Percentiles rank a stretch among this genome's conserved stretches.
Conservation (phyloP, 2,113 vertebrate genomes). For the Hystrix brachyura region DNA sequence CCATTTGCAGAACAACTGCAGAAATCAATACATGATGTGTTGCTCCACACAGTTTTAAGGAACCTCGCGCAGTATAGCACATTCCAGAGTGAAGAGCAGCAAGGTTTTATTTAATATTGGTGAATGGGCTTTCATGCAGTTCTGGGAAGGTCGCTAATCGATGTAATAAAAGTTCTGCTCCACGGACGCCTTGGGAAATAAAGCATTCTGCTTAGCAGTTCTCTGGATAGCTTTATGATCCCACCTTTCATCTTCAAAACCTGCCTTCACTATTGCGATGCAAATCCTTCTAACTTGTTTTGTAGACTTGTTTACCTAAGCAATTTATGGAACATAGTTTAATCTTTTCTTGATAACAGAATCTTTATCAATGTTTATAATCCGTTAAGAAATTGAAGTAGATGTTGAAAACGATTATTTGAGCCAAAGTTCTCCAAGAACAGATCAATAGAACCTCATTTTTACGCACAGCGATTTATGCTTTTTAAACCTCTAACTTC, state of each 20-base stretch:
- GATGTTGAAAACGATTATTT: neutral
- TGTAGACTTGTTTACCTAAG: neutral
- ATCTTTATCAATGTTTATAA: neutral
- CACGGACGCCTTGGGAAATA: neutral
- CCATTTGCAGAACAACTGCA: neutral
- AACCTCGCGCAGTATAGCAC: neutral
- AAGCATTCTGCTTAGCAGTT: neutral
- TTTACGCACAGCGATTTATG: neutral
- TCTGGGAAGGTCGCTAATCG: neutral
- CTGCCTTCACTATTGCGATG: neutral
- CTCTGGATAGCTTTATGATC: neutral
- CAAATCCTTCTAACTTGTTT: neutral
- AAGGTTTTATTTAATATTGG: neutral
- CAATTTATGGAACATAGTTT: conserved; percentile 17
- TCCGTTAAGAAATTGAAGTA: conserved; percentile 4
- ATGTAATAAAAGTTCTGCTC: neutral
- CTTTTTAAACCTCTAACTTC: neutral
- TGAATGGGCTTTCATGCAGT: neutral
- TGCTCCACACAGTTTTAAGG: neutral
- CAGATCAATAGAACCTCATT: neutral
- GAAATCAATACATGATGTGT: neutral
- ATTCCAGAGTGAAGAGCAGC: neutral
- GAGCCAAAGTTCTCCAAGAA: neutral
- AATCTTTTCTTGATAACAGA: neutral
- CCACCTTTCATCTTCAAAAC: neutral